A percentile compares a stretch with the other conserved stretches of the same genome.
Conservation (phyloP, 2,797 vertebrate species). For the Ibycter americanus region DNA sequence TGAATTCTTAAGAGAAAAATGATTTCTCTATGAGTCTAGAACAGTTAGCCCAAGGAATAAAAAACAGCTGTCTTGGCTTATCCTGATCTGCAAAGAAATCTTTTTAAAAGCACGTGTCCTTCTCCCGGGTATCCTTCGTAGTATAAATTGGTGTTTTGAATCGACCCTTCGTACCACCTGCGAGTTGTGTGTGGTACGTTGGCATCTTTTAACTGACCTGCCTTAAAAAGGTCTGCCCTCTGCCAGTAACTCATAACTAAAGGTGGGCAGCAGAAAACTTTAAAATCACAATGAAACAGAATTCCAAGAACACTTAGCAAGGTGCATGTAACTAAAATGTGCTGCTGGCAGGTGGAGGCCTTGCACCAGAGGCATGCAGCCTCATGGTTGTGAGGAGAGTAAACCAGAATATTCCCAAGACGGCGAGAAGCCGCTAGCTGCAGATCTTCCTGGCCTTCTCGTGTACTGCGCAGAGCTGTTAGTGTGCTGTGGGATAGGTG, state of each 20-base stretch:
- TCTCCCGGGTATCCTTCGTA: not conserved
- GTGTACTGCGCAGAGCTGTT: rapidly evolving
- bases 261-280: not conserved
- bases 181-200: not conserved
- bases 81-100: not conserved
- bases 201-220: too few species aligned
- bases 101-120: not conserved
- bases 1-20: not conserved
- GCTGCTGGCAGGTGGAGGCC: not conserved
- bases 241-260: not conserved
- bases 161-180: too few species aligned
- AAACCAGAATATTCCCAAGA: not conserved
- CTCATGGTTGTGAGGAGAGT: not conserved
- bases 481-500: not conserved
- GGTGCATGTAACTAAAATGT: rapidly evolving
- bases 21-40: not conserved
- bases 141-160: not conserved
- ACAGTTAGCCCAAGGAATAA: not conserved
- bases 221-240: not conserved
- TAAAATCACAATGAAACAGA: not conserved
- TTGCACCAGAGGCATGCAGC: not conserved
- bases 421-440: not conserved
- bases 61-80: not conserved
- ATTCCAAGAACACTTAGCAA: not conserved
- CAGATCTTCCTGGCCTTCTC: not conserved